phyloP scores from a whole-genome alignment of 2,113 vertebrate genomes.

The Craseonycteris thonglongyai region DNA sequence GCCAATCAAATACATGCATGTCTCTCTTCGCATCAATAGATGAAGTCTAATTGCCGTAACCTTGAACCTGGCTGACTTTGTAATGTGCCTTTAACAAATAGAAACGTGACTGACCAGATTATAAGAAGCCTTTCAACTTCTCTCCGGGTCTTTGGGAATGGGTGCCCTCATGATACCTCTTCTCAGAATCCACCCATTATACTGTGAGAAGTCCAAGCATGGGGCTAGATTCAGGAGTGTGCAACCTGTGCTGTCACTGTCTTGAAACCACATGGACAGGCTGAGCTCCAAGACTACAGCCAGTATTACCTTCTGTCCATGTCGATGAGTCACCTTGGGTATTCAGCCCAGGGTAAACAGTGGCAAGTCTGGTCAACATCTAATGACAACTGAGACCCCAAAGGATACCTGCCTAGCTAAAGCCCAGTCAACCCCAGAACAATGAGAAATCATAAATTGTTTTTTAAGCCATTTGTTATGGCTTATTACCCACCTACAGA shows the following conservation, averaged over 20 bases:
- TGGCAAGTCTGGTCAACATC: background rate
- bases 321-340: background rate
- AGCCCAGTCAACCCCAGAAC: background rate
- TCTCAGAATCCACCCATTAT: background rate
- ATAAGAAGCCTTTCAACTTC: background rate
- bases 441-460: background rate
- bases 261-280: background rate
- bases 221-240: background rate
- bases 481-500: background rate
- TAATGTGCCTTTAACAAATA: background rate
- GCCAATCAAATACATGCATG: background rate
- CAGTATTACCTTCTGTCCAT: background rate
- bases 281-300: background rate
- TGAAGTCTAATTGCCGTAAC: background rate
- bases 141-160: background rate
- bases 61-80: background rate
- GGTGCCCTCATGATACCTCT: background rate
- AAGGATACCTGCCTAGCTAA: background rate
- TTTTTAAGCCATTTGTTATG: background rate
- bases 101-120: background rate
- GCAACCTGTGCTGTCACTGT: background rate
- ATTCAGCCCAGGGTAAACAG: background rate
- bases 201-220: background rate
- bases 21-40: background rate
- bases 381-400: background rate